Percentiles rank a stretch among this genome's conserved stretches.
Evolutionary conservation across 2,113 vertebrate species (phyloP).

Genomic region (Ptychochromis oligacanthus): DNA sequence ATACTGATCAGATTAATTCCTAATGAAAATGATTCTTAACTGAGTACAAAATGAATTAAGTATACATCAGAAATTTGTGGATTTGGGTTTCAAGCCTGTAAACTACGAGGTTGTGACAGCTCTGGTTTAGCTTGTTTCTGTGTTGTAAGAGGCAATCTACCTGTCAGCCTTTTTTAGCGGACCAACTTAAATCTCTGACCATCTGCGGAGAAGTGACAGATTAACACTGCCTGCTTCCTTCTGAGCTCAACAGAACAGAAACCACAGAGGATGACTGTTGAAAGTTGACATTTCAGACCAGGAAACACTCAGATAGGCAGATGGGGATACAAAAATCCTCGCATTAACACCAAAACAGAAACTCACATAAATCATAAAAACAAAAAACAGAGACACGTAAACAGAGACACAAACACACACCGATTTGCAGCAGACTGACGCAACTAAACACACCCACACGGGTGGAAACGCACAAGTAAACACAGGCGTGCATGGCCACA

Average conservation of each 20-base stretch:
- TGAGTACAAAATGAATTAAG: not conserved
- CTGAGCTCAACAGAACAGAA: slow-evolving; percentile 33
- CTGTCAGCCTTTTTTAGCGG: slow-evolving; percentile 19
- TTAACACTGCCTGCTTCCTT: slow-evolving; percentile 34
- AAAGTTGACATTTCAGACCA: slow-evolving; percentile 60
- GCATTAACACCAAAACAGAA: not conserved
- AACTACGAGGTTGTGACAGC: not conserved
- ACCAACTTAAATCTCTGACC: slow-evolving; percentile 29
- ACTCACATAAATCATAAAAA: too few species aligned
- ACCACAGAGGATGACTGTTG: slow-evolving; percentile 47
- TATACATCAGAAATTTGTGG: not conserved
- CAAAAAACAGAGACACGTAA: too few species aligned
- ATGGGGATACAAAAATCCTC: not conserved
- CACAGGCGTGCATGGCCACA: not conserved
- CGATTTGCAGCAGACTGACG: not conserved
- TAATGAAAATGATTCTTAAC: not conserved
- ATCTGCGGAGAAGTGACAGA: slow-evolving; percentile 44
- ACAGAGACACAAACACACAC: not conserved
- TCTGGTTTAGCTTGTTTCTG: slow-evolving; percentile 3
- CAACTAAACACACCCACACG: not conserved
- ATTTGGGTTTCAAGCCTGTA: not conserved
- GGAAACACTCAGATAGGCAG: slow-evolving; percentile 3
- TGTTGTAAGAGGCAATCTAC: not conserved
- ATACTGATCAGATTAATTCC: rapidly evolving
- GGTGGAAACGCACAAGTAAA: not conserved